Base-by-base conservation (phyloP, 92 coral and sea anemone species). In the Actinernus sp. region DNA sequence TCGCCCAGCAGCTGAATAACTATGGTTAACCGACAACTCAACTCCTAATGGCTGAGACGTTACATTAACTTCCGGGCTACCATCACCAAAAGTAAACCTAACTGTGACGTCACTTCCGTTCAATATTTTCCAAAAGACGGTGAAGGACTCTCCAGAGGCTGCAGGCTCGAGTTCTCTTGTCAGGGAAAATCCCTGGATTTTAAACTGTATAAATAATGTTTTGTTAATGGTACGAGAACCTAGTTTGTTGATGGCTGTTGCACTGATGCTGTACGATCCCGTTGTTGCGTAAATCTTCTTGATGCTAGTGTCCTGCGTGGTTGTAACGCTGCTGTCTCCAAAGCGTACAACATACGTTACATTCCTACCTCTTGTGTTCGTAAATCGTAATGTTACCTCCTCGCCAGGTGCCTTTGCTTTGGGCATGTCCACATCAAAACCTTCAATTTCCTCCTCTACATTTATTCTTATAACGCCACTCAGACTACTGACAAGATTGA, bases 51-150 rank as follows among this genome's bases (percentile, higher is more conserved):
- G 56, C 12, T 22, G 46, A 1, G 63, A 44, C 1, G 50, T 44
- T 11, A 63, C 37, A 47, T 46, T 32, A 16, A 51, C 66, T 0
- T 32, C 31, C 25, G 64, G 41, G 13, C 62, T 64, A 20, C 73
- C 68, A 37, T 90, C 90, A 48, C 87, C 86, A 57, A 33, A 79
- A 45, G 83, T 53, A 16, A 86, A 40, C 19, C 30, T 31, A 63
- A 51, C 87, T 1, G 73, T 79, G 6, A 94, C 95, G 57, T 87
- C 76, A 70, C 81, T 83, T 48, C 98, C 98, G 22, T 61, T 79
- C 1, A 77, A 31, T 45, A 87, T 76, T 26, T n/a, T 61, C 96
- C 96, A 90, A 24, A 71, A 52, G 17, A 90, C 7, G 21, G 39
- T 31, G 0, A 71, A 36, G 6, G 49, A 41, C 0, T 26, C 37